Conservation (phyloP, 2,888 invertebrate genomes). For the Clistopyga incitator region DNA sequence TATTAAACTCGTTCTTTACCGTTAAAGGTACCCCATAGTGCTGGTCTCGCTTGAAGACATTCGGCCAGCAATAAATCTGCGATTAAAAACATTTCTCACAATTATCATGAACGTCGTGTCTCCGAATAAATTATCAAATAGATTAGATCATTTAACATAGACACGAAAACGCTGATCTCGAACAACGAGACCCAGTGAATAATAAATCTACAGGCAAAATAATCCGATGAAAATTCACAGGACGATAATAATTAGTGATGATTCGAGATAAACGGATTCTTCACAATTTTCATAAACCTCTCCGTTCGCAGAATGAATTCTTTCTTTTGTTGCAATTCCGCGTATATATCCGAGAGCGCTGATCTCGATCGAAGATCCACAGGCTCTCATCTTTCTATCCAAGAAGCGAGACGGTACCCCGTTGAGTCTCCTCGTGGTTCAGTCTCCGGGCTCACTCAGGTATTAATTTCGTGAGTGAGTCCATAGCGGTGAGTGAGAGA, state of each 20-base stretch:
- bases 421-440: slow-evolving; percentile 31
- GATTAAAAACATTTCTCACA: not conserved
- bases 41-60: not conserved
- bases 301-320: not conserved
- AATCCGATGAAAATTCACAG: not conserved
- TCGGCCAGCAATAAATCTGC: not conserved
- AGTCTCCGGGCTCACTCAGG: slow-evolving; percentile 35
- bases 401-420: slow-evolving; percentile 46
- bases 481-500: slow-evolving; percentile 79
- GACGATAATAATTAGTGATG: not conserved
- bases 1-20: not conserved
- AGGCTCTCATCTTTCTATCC: slow-evolving; percentile 9
- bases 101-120: too few relatives aligned
- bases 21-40: not conserved
- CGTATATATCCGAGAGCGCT: slow-evolving; percentile 6
- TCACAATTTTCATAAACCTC: slow-evolving; percentile 11
- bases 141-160: not conserved
- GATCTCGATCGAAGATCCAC: slow-evolving; percentile 32
- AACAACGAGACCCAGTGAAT: not conserved
- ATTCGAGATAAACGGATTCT: not conserved
- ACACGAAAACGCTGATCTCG: not conserved
- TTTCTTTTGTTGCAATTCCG: slow-evolving; percentile 3
- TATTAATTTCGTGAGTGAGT: slow-evolving; percentile 70
- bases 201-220: not conserved
- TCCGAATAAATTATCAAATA: not conserved